Evolutionary conservation across 2,888 invertebrate species (phyloP).

Genomic region (Gonocerus acuteangulatus): DNA sequence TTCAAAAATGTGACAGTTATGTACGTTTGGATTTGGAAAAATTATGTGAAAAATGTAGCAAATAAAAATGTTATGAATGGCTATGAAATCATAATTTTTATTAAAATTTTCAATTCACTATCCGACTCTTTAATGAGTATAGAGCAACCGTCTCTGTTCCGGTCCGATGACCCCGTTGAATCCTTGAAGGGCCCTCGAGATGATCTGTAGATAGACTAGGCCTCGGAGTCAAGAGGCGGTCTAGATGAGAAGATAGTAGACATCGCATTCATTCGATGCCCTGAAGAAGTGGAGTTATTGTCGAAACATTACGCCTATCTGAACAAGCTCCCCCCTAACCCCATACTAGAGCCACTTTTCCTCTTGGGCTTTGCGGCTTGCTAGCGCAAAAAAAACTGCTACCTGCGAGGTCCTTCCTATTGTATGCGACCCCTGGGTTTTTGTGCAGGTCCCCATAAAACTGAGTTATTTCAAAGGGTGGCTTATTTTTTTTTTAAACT

Average conservation of each 20-base stretch:
- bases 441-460: neutral
- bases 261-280: conserved; percentile 1
- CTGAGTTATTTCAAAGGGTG: conserved; percentile 20
- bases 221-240: conserved; percentile 9
- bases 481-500: neutral
- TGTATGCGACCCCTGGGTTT: neutral
- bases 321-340: neutral
- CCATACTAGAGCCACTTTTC: too few relatives aligned
- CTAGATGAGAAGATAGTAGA: conserved; percentile 5
- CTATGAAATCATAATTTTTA: too few relatives aligned
- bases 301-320: conserved; percentile 22
- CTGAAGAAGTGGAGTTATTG: conserved; percentile 6
- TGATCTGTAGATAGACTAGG: neutral
- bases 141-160: too few relatives aligned
- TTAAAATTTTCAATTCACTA: too few relatives aligned
- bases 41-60: too few relatives aligned
- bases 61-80: too few relatives aligned
- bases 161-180: too few relatives aligned
- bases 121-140: too few relatives aligned
- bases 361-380: neutral
- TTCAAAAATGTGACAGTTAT: too few relatives aligned
- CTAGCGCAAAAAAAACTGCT: conserved; percentile 7
- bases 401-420: conserved; percentile 11
- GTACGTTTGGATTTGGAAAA: too few relatives aligned
- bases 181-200: conserved; percentile 1